phyloP scores from a whole-genome alignment of 2,888 invertebrate genomes.

The Cerceris ruficornis region DNA sequence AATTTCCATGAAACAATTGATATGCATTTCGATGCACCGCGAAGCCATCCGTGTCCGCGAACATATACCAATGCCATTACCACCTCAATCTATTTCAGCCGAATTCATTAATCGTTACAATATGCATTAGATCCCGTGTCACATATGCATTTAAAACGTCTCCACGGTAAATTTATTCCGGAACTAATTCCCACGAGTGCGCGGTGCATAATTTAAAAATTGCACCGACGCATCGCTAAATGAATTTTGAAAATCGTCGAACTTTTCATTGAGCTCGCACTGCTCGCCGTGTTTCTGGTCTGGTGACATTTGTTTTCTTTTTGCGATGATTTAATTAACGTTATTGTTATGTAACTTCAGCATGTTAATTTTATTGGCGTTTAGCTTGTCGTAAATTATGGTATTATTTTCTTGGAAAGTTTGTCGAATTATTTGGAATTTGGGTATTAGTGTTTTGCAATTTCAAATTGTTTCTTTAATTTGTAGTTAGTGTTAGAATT shows the following conservation, averaged over 20 bases:
- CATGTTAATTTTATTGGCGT: too few relatives aligned
- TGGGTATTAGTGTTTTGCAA: too few relatives aligned
- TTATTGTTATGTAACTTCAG: too few relatives aligned
- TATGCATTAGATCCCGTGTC: slow-evolving; percentile 57
- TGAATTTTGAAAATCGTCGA: not conserved
- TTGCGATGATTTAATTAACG: too few relatives aligned
- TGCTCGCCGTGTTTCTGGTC: not conserved
- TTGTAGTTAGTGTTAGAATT: too few relatives aligned
- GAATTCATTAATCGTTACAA: slow-evolving; percentile 66
- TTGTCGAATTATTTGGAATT: too few relatives aligned
- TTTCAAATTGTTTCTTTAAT: too few relatives aligned
- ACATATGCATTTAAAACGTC: slow-evolving; percentile 59
- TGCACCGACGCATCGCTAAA: not conserved
- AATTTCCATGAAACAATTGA: slow-evolving; percentile 70
- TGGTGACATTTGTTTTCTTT: not conserved
- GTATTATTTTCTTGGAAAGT: too few relatives aligned
- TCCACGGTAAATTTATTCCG: slow-evolving; percentile 50
- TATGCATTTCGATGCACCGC: slow-evolving; percentile 66
- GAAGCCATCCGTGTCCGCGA: slow-evolving; percentile 50
- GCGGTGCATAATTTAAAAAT: slow-evolving; percentile 9
- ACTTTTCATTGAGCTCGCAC: not conserved
- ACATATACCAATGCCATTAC: slow-evolving; percentile 58
- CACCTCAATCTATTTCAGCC: slow-evolving; percentile 63
- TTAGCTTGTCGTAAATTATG: too few relatives aligned
- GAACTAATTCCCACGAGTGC: slow-evolving; percentile 22